Percentiles rank a stretch among this genome's conserved stretches.
Evolutionary conservation across 1,140 invertebrate species (phyloP).

Genomic region (Drosophila persimilis): DNA sequence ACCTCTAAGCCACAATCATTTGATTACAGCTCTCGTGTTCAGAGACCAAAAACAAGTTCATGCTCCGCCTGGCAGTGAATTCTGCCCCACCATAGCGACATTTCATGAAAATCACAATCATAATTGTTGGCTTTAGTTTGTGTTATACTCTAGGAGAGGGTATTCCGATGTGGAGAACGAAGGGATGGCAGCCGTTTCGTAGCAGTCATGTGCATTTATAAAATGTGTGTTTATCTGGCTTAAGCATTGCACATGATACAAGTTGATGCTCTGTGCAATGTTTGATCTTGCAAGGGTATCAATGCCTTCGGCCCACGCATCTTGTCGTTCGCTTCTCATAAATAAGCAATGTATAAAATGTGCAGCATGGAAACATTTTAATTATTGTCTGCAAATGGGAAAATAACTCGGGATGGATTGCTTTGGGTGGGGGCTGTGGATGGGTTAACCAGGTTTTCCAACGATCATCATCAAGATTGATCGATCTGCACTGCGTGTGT

Average conservation of each 20-base stretch:
- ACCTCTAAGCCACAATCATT: constrained; percentile 20
- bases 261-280: no score
- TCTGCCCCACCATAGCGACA: constrained; percentile 30
- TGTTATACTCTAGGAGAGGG: neutral
- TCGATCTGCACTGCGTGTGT: constrained; percentile 29
- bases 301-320: no score
- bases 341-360: constrained; percentile 48
- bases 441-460: constrained; percentile 43
- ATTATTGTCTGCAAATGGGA: constrained; percentile 66
- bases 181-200: no score
- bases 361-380: constrained; percentile 65
- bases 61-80: constrained; percentile 47
- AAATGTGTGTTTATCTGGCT: no score
- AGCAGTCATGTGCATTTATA: no score
- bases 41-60: constrained; percentile 73
- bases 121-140: constrained; percentile 47
- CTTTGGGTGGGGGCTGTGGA: neutral
- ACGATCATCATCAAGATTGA: constrained; percentile 48
- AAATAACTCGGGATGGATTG: constrained; percentile 35
- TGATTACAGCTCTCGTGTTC: constrained; percentile 39
- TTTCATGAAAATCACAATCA: constrained; percentile 61
- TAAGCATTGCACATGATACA: no score
- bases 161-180: no score
- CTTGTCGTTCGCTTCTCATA: constrained; percentile 18
- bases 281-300: no score